Conservation (phyloP, 2,113 vertebrate species). For the Xerus inauris region DNA sequence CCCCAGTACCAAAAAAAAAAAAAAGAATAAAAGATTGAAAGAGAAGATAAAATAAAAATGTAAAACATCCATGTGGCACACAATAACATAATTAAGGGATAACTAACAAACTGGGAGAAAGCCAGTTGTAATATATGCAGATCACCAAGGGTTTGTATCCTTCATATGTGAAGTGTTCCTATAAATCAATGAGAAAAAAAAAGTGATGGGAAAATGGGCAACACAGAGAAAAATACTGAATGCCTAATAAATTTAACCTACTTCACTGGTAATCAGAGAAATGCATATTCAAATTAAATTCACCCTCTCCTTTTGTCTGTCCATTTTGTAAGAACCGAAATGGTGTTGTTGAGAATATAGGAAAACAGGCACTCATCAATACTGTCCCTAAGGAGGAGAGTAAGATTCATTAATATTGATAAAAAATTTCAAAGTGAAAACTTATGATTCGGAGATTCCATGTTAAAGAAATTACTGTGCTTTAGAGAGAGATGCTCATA, state of each 20-base stretch:
- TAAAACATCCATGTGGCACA: not conserved
- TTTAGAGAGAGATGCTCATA: not conserved
- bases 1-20: too few species aligned
- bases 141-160: not conserved
- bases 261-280: not conserved
- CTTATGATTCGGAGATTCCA: not conserved
- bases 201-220: not conserved
- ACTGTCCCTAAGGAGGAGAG: accelerated
- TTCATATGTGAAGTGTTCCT: not conserved
- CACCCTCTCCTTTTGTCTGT: not conserved
- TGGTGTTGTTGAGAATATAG: not conserved
- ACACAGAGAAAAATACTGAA: not conserved
- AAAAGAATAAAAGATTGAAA: not conserved
- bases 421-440: not conserved
- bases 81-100: not conserved
- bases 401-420: accelerated
- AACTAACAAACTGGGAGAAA: not conserved
- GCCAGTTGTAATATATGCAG: not conserved
- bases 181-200: not conserved
- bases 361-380: too few species aligned
- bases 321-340: not conserved
- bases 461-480: not conserved
- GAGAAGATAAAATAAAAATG: conserved; percentile 52
- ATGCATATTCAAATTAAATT: not conserved
- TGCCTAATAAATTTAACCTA: not conserved